phyloP scores from a whole-genome alignment of 2,888 invertebrate genomes.

The Apantesis nais region DNA sequence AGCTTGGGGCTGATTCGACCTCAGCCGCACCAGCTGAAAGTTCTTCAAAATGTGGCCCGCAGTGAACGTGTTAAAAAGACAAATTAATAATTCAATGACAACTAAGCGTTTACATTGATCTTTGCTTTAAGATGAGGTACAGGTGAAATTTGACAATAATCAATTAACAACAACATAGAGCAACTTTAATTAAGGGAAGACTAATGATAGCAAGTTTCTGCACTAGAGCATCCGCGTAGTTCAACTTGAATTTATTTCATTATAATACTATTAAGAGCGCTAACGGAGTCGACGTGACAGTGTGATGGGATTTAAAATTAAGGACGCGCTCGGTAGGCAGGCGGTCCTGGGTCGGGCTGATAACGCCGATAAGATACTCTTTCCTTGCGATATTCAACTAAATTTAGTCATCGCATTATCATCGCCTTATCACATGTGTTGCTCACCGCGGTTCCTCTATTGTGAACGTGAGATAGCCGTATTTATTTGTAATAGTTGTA shows the following conservation, averaged over 20 bases:
- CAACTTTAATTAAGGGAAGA: no score
- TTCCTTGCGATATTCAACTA: background rate
- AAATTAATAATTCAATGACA: no score
- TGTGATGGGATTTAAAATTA: background rate
- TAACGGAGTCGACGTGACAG: background rate
- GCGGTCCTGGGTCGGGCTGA: conserved; percentile 4
- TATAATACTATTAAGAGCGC: background rate
- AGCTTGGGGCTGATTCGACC: no score
- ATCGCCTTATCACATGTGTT: conserved; percentile 9
- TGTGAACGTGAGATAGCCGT: conserved; percentile 12
- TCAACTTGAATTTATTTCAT: background rate
- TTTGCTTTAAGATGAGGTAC: no score
- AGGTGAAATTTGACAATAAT: no score
- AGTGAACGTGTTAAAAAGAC: no score
- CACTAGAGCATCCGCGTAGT: no score
- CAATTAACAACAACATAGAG: no score
- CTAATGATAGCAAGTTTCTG: no score
- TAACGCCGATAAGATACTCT: conserved; percentile 19
- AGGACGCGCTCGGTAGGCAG: background rate
- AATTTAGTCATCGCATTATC: conserved; percentile 8
- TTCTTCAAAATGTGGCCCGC: no score
- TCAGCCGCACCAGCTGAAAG: no score
- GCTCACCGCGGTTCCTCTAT: conserved; percentile 9
- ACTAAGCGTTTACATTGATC: no score
- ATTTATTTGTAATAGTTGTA: background rate